Base-by-base conservation (phyloP, 2,113 vertebrate species). In the Gobiocypris rarus region DNA sequence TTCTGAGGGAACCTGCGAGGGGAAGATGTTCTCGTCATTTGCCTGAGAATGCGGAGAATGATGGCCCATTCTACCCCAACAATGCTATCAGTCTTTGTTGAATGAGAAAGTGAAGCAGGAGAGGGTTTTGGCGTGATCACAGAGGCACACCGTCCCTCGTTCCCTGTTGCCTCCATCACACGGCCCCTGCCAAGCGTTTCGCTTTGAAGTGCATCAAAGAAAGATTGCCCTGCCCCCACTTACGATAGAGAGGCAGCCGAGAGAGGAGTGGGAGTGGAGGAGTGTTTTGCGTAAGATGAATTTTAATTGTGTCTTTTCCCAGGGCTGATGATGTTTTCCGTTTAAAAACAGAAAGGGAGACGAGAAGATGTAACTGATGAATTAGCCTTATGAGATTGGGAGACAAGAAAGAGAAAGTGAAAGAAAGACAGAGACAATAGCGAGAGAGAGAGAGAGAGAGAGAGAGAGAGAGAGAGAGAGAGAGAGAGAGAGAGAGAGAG, bases 51-150 rank as follows among this genome's bases (percentile, higher is more conserved):
- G 41, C 17, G 9, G 86, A 83, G 91, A 91, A 84, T 88, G 91
- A 91, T 91, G 84, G 91, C 88, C 50, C 28, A 90, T 90, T 90
- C 81, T 83, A 85, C 86, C 85, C 89, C 89, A 92, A 92, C 91
- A 92, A 92, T 91, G 91, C 87, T 87, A 92, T 93, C 89, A 85
- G 88, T 93, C 92, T 91, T 93, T 93, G 91, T 93, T 93, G 92
- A 93, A 94, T 89, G 91, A 93, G 92, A 86, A 89, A 92, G 90
- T 89, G 91, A 91, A 89, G 90, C 90, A 87, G 69, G 85, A 89
- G 89, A 90, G 92, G 91, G 91, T 89, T 93, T 93, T 91, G 92
- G 78, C 56, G 15, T 1, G 63, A 50, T 54, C 82, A 84, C 82
- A 84, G 54, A 61, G 41, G 19, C 59, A 87, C 84, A 74, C 85